phyloP scores from a whole-genome alignment of 2,888 invertebrate species.

The Pseudolycoriella hygida region DNA sequence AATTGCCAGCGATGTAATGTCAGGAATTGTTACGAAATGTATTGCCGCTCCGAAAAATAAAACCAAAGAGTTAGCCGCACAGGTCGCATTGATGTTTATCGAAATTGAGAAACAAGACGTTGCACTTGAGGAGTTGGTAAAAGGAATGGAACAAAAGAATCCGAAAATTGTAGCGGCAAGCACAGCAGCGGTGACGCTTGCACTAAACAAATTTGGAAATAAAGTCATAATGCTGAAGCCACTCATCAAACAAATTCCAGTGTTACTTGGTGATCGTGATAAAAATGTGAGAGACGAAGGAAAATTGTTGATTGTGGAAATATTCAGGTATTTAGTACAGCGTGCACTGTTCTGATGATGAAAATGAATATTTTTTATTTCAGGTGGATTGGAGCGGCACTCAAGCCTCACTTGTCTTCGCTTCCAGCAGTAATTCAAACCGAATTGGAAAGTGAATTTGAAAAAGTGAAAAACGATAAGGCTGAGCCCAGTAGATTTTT shows the following conservation, averaged over 20 bases:
- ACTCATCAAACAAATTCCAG: conserved; percentile 70
- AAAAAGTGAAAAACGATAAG: conserved; percentile 37
- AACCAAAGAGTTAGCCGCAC: conserved; percentile 79
- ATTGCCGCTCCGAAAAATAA: conserved; percentile 80
- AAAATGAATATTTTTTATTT: conserved; percentile 9
- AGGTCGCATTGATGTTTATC: conserved; percentile 81
- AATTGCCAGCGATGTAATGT: conserved; percentile 76
- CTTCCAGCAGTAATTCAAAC: conserved; percentile 80
- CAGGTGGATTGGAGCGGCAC: conserved; percentile 69
- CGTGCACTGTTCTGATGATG: conserved; percentile 22
- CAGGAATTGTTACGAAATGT: conserved; percentile 78
- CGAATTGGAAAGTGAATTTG: conserved; percentile 79
- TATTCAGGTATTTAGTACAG: conserved; percentile 46
- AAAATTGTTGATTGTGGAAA: conserved; percentile 78
- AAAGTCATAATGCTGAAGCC: conserved; percentile 81
- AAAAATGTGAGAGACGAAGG: conserved; percentile 84
- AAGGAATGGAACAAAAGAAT: conserved; percentile 90
- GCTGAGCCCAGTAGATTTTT: conserved; percentile 25
- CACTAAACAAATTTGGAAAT: conserved; percentile 77
- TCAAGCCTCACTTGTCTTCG: conserved; percentile 68
- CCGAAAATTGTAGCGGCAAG: conserved; percentile 88
- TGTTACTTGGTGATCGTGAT: conserved; percentile 78
- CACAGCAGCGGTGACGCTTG: conserved; percentile 52
- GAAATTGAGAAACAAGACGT: conserved; percentile 90
- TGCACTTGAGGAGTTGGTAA: conserved; percentile 77